Base-by-base conservation (phyloP, 2,113 vertebrate species). In the Corythornis cristatus region DNA sequence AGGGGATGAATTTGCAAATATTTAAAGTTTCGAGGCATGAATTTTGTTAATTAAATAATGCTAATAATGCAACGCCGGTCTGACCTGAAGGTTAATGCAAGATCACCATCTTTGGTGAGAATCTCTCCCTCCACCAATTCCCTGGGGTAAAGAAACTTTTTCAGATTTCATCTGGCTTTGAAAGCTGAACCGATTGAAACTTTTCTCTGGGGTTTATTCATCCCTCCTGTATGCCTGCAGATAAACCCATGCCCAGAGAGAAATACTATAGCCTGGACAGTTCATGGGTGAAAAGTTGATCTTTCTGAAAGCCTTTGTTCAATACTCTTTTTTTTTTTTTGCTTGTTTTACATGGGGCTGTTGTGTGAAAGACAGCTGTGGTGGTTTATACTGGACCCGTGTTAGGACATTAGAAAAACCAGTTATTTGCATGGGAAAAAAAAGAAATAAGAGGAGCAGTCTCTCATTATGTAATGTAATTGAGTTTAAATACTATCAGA, bases 11-110 rank as follows among this genome's bases (percentile, higher is more conserved):
- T 96, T 95, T 93, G 87, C 84, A 93, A 96, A 96, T 95, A 95
- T 96, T 96, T 93, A 94, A 91, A 89, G 93, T 91, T 93, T 96
- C 71, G 79, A 80, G 92, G 87, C 79, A 46, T 88, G 53, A 88
- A 64, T 96, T 95, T 90, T 83, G 58, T 92, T 96, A 94, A 96
- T 96, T 93, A 95, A 96, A 93, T 94, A 85, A 89, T 77, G 89
- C 65, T 95, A 85, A 93, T 91, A 89, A 60, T 43, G 60, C 91
- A 93, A 71, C 75, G 29, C 60, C 9, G 5, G 45, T 66, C 91
- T 94, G 87, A 96, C 95, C 93, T 75, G 72, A 65, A 96, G 91
- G 91, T 93, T 96, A 91, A 96, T 83, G 42, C 74, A 67, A 93
- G 95, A 81, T 94, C 0, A 0, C 51, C 5, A 6, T 77, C 43